Conservation (phyloP, 2,797 vertebrate genomes). For the Crypturellus tataupa region DNA sequence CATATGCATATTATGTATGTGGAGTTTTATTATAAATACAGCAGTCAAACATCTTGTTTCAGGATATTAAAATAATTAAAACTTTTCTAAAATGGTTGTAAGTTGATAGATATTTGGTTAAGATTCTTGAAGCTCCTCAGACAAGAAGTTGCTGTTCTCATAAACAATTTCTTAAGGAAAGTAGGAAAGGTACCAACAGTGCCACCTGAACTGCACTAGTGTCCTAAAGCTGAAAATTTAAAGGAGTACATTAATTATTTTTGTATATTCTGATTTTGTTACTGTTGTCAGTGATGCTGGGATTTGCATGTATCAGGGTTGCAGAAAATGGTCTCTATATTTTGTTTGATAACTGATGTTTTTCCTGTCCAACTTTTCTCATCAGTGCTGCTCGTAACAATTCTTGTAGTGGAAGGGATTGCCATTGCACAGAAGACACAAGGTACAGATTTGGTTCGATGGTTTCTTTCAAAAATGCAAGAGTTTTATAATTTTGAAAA, state of each 20-base stretch:
- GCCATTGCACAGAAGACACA: constrained; percentile 94
- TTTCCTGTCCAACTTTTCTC: constrained; percentile 85
- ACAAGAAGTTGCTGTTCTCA: not conserved
- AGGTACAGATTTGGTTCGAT: constrained; percentile 83
- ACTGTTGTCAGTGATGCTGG: not conserved
- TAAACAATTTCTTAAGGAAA: not conserved
- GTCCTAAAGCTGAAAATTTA: not conserved
- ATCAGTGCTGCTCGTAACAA: constrained; percentile 83
- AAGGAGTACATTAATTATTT: not conserved
- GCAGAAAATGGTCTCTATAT: not conserved
- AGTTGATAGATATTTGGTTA: not conserved
- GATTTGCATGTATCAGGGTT: not conserved
- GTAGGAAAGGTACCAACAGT: not conserved
- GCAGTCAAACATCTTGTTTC: not conserved
- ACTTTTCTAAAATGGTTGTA: not conserved
- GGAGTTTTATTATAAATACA: not conserved
- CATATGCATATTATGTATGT: not conserved
- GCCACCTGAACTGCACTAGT: not conserved
- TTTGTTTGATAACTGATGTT: constrained; percentile 29
- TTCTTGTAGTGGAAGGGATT: constrained; percentile 93
- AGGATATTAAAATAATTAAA: not conserved
- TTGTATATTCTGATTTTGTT: not conserved
- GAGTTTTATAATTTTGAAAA: not conserved
- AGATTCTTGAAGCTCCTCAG: not conserved
- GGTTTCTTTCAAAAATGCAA: not conserved